These are phyloP conservation scores for Ormyrus nitidulus DNA, from an alignment of 2,888 invertebrate genomes.

Conservation along the genomic window DNA sequence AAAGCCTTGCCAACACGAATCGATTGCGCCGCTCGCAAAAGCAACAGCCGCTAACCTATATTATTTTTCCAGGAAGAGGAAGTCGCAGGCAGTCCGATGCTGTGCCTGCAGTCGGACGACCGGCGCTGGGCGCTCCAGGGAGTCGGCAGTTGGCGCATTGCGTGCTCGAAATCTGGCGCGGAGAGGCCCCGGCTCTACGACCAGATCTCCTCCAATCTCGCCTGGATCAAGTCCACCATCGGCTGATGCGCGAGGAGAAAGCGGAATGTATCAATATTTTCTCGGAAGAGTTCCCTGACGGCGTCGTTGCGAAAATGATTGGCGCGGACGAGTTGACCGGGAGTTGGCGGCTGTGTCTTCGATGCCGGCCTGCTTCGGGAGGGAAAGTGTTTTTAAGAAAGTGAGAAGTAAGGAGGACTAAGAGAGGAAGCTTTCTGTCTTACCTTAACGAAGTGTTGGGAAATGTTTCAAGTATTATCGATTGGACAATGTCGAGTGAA, in stretches of 20 bases:
- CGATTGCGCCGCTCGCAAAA: no score
- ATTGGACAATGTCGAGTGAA: slow-evolving; percentile 11
- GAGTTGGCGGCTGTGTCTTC: no score
- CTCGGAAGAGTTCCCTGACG: no score
- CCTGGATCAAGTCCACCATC: slow-evolving; percentile 90
- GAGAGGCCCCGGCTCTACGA: slow-evolving; percentile 90
- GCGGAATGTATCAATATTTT: no score
- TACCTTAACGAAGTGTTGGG: slow-evolving; percentile 5
- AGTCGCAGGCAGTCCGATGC: slow-evolving; percentile 90
- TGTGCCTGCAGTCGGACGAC: slow-evolving; percentile 82
- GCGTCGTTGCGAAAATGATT: no score
- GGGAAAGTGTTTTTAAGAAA: no score
- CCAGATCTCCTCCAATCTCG: slow-evolving; percentile 87
- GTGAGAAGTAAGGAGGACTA: no score
- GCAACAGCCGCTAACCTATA: no score
- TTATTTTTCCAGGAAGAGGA: slow-evolving; percentile 84
- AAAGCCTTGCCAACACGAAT: no score
- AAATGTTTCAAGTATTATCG: neutral
- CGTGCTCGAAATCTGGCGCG: slow-evolving; percentile 86
- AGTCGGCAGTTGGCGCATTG: slow-evolving; percentile 90
- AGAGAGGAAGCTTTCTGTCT: neutral
- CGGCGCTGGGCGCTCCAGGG: slow-evolving; percentile 88
- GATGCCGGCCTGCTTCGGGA: no score
- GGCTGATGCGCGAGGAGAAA: slow-evolving; percentile 67
- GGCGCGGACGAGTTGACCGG: no score